Conservation (phyloP, 2,888 invertebrate species). For the Eretmocerus hayati region DNA sequence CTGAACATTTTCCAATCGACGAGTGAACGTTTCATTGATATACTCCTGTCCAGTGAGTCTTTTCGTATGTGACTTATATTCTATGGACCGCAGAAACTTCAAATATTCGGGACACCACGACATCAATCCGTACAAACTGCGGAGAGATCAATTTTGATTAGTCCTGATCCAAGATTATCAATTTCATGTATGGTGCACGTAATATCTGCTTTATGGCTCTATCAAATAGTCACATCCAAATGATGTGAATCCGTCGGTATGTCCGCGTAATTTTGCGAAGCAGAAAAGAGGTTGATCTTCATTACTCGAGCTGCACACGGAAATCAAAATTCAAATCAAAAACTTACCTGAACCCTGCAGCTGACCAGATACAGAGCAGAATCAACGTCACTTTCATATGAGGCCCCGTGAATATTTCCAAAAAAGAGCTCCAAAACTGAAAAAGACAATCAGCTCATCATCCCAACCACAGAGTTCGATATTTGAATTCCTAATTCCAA, state of each 20-base stretch:
- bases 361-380: conserved; percentile 54
- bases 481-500: no score
- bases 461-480: no score
- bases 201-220: not conserved
- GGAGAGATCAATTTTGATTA: conserved; percentile 3
- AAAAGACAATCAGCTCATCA: conserved; percentile 24
- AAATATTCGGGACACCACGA: conserved; percentile 55
- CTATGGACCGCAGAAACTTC: conserved; percentile 40
- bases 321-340: not conserved
- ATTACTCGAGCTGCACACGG: no score
- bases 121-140: conserved; percentile 53
- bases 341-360: conserved; percentile 52
- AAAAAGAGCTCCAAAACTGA: conserved; percentile 66
- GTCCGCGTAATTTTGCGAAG: no score
- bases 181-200: not conserved
- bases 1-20: conserved; percentile 59
- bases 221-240: no score
- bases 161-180: no score
- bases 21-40: conserved; percentile 51
- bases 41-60: conserved; percentile 42
- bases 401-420: conserved; percentile 59
- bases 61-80: conserved; percentile 41
- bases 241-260: not conserved
- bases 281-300: no score
- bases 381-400: conserved; percentile 58